These are phyloP conservation scores for Phalanger gymnotis DNA, from an alignment of 2,797 vertebrate genomes.

Conservation along the genomic window DNA sequence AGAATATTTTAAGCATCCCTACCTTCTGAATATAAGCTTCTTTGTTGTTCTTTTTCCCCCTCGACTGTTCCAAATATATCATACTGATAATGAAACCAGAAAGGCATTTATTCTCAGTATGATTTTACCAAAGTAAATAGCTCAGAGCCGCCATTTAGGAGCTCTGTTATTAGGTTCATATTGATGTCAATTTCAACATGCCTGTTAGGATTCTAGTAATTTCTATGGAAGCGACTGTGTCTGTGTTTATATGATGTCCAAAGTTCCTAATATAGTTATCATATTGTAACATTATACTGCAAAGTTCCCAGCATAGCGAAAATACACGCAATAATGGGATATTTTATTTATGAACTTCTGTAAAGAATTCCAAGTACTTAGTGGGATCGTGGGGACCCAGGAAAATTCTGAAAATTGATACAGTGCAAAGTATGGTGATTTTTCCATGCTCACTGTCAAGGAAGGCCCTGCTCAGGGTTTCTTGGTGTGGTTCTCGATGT, in stretches of 20 bases:
- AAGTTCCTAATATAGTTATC: background rate
- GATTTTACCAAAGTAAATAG: constrained; percentile 43
- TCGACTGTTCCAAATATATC: constrained; percentile 68
- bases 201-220: constrained; percentile 40
- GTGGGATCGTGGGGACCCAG: background rate
- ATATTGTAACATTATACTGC: background rate
- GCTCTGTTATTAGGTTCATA: constrained; percentile 52
- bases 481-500: background rate
- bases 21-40: constrained; percentile 60
- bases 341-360: constrained; percentile 15
- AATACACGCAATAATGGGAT: background rate
- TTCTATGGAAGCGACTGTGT: constrained; percentile 37
- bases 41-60: constrained; percentile 42
- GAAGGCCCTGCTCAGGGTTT: constrained; percentile 3
- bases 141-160: constrained; percentile 44
- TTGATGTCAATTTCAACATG: constrained; percentile 49
- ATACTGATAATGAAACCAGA: constrained; percentile 61
- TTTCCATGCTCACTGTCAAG: background rate
- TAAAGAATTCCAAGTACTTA: constrained; percentile 14
- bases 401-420: background rate
- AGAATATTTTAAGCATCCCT: constrained; percentile 65
- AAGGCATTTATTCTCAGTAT: constrained; percentile 54
- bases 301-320: background rate
- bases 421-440: background rate
- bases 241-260: constrained; percentile 7